Conservation (phyloP, 37 sponge, comb jelly and placozoan species). For the Crambe crambe region DNA sequence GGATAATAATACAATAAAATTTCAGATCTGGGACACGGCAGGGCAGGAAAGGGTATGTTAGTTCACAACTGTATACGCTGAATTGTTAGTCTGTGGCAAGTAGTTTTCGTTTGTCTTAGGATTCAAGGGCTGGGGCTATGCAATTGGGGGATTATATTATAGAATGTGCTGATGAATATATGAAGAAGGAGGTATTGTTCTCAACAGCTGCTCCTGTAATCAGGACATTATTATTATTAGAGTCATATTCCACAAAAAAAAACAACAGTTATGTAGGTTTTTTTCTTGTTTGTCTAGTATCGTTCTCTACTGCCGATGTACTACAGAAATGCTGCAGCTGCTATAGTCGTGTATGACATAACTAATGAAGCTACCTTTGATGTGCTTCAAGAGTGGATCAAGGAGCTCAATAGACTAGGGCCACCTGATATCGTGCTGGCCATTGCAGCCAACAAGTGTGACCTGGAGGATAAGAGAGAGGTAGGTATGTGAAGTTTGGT, state of each 20-base stretch:
- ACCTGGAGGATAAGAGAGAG: slow-evolving; percentile 80
- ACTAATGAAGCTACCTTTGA: slow-evolving; percentile 62
- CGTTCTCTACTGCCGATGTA: slow-evolving; percentile 90
- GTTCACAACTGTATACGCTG: no score
- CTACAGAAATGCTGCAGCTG: slow-evolving; percentile 92
- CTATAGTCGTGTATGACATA: slow-evolving; percentile 91
- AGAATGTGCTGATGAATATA: no score
- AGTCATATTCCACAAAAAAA: no score
- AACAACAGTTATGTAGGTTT: no score
- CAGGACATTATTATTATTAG: no score
- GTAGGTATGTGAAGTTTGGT: slow-evolving; percentile 45
- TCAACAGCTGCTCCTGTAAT: no score
- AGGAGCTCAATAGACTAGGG: slow-evolving; percentile 76
- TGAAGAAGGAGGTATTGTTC: no score
- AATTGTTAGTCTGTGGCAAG: no score
- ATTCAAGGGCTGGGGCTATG: no score
- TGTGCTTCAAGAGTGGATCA: slow-evolving; percentile 84
- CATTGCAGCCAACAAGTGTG: slow-evolving; percentile 92
- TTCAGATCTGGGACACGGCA: slow-evolving; percentile 95
- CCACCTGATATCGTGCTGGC: slow-evolving; percentile 87
- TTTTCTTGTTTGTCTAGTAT: no score
- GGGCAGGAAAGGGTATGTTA: slow-evolving; percentile 82
- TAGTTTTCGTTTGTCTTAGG: no score
- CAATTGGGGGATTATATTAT: no score
- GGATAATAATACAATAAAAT: slow-evolving; percentile 61